phyloP scores from a whole-genome alignment of 1,140 invertebrate species.

The Dendrolimus kikuchii region DNA sequence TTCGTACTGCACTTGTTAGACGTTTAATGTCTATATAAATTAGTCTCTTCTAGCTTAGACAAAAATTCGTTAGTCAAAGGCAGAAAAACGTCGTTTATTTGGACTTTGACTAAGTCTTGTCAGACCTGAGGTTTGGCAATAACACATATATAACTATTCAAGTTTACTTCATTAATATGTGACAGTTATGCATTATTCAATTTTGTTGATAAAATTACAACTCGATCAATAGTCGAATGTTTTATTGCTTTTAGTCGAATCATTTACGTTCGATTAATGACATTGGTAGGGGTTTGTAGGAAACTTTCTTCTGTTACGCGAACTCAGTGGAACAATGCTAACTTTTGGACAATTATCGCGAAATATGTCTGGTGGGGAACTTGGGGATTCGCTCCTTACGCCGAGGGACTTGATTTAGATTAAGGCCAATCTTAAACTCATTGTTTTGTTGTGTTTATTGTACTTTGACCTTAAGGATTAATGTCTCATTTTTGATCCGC shows the following conservation, averaged over 20 bases:
- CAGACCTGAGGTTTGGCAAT: no score
- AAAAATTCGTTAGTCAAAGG: no score
- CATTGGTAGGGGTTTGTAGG: slow-evolving; percentile 2
- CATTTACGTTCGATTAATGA: background rate
- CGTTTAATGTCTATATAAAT: no score
- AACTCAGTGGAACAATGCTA: slow-evolving; percentile 10
- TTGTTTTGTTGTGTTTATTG: background rate
- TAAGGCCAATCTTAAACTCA: background rate
- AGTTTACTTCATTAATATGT: slow-evolving; percentile 2
- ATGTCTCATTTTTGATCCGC: no score
- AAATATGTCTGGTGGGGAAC: slow-evolving; percentile 8
- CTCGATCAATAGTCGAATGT: background rate
- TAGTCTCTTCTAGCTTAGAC: no score
- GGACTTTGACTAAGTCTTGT: no score
- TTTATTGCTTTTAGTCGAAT: no score
- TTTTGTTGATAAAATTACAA: background rate
- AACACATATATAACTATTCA: slow-evolving; percentile 6
- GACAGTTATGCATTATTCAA: background rate
- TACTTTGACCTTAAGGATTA: no score
- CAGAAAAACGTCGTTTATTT: no score
- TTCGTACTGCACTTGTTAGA: no score
- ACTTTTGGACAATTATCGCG: slow-evolving; percentile 9
- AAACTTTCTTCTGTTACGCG: background rate
- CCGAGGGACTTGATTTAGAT: background rate
- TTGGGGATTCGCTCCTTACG: background rate